These are phyloP conservation scores for Ibycter americanus DNA, from an alignment of 2,797 vertebrate genomes.

Conservation along the genomic window DNA sequence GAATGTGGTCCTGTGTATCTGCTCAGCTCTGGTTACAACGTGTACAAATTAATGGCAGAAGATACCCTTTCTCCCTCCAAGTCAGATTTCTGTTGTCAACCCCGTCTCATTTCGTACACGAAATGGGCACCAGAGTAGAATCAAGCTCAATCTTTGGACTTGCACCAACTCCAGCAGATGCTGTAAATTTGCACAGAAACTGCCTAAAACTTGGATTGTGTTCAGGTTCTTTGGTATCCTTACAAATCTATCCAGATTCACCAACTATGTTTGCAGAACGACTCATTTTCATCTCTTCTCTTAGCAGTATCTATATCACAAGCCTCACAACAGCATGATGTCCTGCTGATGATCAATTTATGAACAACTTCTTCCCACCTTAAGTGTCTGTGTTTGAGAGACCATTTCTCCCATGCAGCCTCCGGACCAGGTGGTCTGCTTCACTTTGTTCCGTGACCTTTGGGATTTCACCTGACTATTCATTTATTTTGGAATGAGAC, in stretches of 20 bases:
- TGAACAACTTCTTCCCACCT: not conserved
- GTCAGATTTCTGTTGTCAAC: not conserved
- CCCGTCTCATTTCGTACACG: not conserved
- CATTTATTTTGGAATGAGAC: slow-evolving; percentile 37
- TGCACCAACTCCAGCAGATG: slow-evolving; percentile 19
- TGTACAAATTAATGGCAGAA: not conserved
- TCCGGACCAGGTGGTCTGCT: slow-evolving; percentile 19
- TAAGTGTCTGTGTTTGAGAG: not conserved
- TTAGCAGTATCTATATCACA: not conserved
- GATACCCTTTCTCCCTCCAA: not conserved
- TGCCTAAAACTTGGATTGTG: not conserved
- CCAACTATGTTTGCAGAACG: not conserved
- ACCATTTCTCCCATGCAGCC: not conserved
- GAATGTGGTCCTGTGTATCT: not conserved
- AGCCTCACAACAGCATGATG: not conserved
- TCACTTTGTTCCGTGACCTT: slow-evolving; percentile 32
- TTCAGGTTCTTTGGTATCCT: not conserved
- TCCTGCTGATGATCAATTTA: not conserved
- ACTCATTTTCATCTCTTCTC: not conserved
- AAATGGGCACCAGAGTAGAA: slow-evolving; percentile 11
- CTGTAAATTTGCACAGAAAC: slow-evolving; percentile 44
- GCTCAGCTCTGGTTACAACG: not conserved
- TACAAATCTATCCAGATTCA: slow-evolving; percentile 6
- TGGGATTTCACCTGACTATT: slow-evolving; percentile 16
- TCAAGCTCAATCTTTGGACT: not conserved